Conservation (phyloP, 2,797 vertebrate genomes). For the Holocentrus rufus region DNA sequence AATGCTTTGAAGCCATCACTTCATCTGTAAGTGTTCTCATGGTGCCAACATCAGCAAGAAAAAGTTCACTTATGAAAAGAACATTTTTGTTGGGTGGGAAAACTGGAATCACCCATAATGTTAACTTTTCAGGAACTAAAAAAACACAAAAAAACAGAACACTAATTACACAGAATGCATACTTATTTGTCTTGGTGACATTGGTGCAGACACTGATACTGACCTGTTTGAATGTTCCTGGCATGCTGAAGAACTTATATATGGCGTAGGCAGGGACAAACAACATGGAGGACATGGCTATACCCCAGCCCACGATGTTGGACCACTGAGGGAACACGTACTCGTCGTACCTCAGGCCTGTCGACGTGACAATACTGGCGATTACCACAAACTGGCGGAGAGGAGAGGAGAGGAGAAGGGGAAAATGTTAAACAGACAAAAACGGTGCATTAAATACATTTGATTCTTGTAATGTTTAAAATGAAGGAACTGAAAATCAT, state of each 20-base stretch:
- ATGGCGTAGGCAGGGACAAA: conserved; percentile 91
- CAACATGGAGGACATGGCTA: conserved; percentile 95
- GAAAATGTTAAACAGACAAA: neutral
- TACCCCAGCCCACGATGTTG: conserved; percentile 90
- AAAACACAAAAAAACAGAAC: no score
- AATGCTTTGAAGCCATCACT: conserved; percentile 47
- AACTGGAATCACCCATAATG: no score
- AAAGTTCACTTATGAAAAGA: conserved; percentile 22
- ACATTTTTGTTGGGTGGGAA: neutral
- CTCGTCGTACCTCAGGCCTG: conserved; percentile 90
- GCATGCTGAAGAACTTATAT: conserved; percentile 89
- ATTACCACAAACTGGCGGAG: conserved; percentile 91
- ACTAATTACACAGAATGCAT: no score
- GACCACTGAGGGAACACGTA: conserved; percentile 93
- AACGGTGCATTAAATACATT: neutral
- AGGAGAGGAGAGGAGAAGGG: neutral
- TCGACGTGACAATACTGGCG: conserved; percentile 91
- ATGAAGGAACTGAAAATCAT: neutral
- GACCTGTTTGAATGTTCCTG: conserved; percentile 92
- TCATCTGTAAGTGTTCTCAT: conserved; percentile 28
- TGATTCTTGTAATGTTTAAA: neutral
- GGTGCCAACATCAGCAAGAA: conserved; percentile 25
- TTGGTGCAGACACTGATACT: conserved; percentile 60
- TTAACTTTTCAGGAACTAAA: no score
- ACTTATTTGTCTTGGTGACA: no score